Conservation (phyloP, 1,140 invertebrate species). For the Heliconius congener region DNA sequence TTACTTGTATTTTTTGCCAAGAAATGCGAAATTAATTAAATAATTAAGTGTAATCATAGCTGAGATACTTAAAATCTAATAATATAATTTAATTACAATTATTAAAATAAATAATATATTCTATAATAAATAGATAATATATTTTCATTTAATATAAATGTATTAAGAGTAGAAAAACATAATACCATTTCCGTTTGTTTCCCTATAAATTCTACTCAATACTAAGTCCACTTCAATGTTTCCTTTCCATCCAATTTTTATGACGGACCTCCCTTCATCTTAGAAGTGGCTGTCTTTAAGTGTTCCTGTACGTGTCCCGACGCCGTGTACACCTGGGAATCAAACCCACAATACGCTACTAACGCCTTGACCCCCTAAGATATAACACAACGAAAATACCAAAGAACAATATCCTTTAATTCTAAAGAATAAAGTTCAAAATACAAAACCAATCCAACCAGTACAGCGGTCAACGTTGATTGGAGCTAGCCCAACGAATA, state of each 20-base stretch:
- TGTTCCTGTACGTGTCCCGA: conserved; percentile 70
- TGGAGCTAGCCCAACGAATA: conserved; percentile 47
- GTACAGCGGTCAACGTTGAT: conserved; percentile 69
- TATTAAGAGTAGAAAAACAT: conserved; percentile 18
- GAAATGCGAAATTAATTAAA: no score
- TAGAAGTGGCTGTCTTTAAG: conserved; percentile 74
- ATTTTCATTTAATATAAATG: neutral
- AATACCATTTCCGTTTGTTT: conserved; percentile 26
- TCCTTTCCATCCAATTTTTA: conserved; percentile 73
- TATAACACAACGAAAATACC: conserved; percentile 3
- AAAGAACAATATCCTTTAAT: conserved; percentile 45
- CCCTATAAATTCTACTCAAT: conserved; percentile 41
- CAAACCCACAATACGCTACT: conserved; percentile 73
- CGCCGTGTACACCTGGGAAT: conserved; percentile 77
- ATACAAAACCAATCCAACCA: conserved; percentile 15
- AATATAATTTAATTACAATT: no score
- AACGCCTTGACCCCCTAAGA: conserved; percentile 66
- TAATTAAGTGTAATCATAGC: no score
- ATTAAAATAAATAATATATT: no score
- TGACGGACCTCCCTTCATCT: conserved; percentile 77
- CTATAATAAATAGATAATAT: neutral
- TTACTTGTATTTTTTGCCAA: no score
- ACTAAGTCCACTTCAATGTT: conserved; percentile 47
- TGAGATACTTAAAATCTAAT: no score
- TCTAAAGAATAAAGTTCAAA: conserved; percentile 35